phyloP scores from a whole-genome alignment of 2,888 invertebrate species.

The Melipona beecheii region DNA sequence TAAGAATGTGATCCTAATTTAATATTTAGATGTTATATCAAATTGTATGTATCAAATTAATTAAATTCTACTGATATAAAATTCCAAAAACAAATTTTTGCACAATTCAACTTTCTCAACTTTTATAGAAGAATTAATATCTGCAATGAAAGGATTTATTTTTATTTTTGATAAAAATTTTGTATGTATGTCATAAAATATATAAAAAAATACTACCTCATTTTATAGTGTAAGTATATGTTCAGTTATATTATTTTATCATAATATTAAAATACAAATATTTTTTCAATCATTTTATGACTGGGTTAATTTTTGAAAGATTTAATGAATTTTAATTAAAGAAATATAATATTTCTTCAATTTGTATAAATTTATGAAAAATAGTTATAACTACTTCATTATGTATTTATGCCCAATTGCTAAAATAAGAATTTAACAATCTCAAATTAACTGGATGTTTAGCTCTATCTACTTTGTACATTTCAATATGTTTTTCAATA shows the following conservation, averaged over 20 bases:
- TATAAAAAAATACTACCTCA: conserved; percentile 94
- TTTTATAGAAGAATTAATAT: conserved; percentile 88
- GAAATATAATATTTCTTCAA: conserved; percentile 5
- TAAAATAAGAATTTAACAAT: conserved; percentile 91
- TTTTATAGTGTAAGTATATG: conserved; percentile 91
- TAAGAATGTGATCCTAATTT: conserved; percentile 95
- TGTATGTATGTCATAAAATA: conserved; percentile 96
- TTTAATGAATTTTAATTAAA: conserved; percentile 91
- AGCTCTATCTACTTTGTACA: conserved; percentile 90
- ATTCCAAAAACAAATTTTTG: conserved; percentile 89
- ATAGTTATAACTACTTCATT: conserved; percentile 17
- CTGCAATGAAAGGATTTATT: conserved; percentile 93
- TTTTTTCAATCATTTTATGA: conserved; percentile 42
- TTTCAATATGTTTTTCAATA: conserved; percentile 90
- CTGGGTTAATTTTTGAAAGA: conserved; percentile 94
- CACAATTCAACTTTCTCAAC: conserved; percentile 92
- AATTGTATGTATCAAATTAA: conserved; percentile 91
- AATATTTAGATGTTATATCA: conserved; percentile 95
- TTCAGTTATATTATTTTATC: neutral
- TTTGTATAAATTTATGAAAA: neutral
- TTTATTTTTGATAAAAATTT: conserved; percentile 92
- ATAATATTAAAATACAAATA: neutral
- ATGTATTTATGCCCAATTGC: conserved; percentile 88
- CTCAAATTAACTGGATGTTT: conserved; percentile 90
- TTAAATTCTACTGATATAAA: conserved; percentile 94